Conservation (phyloP, 2,888 invertebrate genomes). For the Portevinia maculata region DNA sequence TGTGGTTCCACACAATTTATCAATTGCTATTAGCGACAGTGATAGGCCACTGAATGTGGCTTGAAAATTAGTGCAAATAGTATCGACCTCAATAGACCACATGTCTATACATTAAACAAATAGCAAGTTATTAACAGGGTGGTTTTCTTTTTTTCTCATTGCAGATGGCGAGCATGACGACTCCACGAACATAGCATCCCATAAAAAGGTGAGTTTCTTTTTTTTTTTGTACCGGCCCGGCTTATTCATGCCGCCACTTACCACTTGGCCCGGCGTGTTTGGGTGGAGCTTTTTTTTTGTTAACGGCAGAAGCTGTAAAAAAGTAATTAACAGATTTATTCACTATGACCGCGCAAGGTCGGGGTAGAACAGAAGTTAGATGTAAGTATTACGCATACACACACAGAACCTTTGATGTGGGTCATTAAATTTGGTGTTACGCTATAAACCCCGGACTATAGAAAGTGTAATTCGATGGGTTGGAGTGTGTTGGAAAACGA, state of each 20-base stretch:
- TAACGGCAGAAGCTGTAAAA: slow-evolving; percentile 46
- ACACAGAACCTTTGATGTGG: slow-evolving; percentile 64
- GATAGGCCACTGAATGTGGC: too few relatives aligned
- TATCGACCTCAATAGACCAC: slow-evolving; percentile 35
- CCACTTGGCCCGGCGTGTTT: slow-evolving; percentile 21
- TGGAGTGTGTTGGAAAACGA: slow-evolving; percentile 31
- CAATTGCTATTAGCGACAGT: too few relatives aligned
- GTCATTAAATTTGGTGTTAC: slow-evolving; percentile 71
- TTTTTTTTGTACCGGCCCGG: not conserved
- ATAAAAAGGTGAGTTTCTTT: slow-evolving; percentile 64
- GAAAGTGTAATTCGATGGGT: slow-evolving; percentile 40
- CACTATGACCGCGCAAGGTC: slow-evolving; percentile 70
- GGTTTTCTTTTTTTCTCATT: slow-evolving; percentile 46
- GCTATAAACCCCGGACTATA: slow-evolving; percentile 66
- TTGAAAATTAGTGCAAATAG: not conserved
- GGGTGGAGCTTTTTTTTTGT: slow-evolving; percentile 3
- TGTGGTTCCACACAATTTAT: slow-evolving; percentile 6
- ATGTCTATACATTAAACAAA: slow-evolving; percentile 31
- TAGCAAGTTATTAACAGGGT: slow-evolving; percentile 36
- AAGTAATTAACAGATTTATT: slow-evolving; percentile 64
- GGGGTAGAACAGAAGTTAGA: slow-evolving; percentile 21
- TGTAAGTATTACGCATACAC: not conserved
- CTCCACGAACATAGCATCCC: slow-evolving; percentile 65
- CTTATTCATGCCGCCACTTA: slow-evolving; percentile 13
- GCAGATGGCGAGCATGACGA: slow-evolving; percentile 69